Evolutionary conservation across 1,140 invertebrate species (phyloP).

Genomic region (Drosophila sulfurigaster): DNA sequence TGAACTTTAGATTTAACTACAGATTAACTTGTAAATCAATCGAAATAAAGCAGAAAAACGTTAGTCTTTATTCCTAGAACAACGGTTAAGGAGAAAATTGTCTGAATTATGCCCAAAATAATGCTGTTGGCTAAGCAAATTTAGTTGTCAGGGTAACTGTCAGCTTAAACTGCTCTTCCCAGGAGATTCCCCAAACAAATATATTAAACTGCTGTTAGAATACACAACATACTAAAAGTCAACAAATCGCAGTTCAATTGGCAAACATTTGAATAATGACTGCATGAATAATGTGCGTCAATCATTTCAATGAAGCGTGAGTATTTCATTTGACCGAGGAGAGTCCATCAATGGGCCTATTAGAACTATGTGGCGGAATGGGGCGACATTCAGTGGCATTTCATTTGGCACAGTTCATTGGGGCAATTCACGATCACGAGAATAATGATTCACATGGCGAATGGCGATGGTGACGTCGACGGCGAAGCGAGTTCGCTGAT

Average conservation of each 20-base stretch:
- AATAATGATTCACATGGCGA: conserved; percentile 21
- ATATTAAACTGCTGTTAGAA: background rate
- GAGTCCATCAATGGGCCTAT: conserved; percentile 7
- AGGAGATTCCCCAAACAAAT: background rate
- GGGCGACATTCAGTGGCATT: conserved; percentile 9
- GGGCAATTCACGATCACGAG: conserved; percentile 10
- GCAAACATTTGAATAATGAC: conserved; percentile 20
- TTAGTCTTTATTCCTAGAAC: too few relatives aligned
- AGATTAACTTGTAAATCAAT: too few relatives aligned
- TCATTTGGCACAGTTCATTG: conserved; percentile 9
- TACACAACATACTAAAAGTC: background rate
- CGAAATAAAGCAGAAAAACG: too few relatives aligned
- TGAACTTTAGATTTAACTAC: too few relatives aligned
- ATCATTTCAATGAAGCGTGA: conserved; percentile 2
- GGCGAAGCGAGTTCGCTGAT: conserved; percentile 41
- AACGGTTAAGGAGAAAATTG: too few relatives aligned
- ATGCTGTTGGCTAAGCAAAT: too few relatives aligned
- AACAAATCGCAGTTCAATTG: conserved; percentile 1
- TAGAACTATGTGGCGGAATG: background rate
- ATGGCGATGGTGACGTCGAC: background rate
- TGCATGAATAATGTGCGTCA: conserved; percentile 5
- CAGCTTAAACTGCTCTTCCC: background rate
- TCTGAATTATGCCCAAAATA: too few relatives aligned
- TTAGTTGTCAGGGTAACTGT: too few relatives aligned
- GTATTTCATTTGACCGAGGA: background rate